Evolutionary conservation across 2,888 invertebrate genomes (phyloP), one percentile per base, ranked within the genome.

Genomic region (Leptogaster cylindrica): DNA sequence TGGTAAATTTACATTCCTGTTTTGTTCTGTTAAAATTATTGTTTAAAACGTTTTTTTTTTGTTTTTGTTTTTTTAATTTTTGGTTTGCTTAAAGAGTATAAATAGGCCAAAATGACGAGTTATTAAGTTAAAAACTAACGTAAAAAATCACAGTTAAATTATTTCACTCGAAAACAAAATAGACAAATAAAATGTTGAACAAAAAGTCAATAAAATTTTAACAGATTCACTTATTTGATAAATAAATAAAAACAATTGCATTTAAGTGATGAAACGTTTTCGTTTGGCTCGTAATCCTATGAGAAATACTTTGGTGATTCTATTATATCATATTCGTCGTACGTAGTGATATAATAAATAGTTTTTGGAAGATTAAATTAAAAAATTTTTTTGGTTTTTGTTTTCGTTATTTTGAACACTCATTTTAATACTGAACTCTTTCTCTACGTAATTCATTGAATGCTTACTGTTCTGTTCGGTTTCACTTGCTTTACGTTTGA

Each of bases 401-500:
- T 31, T n/a, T 46, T 46, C 14, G 6, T 8, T 20, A 33, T 14
- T 52, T 52, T 52, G 52, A 52, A 52, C 52, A 52, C 52, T 52
- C 52, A 52, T 51, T 44, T n/a, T 52, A 52, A 52, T 52, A 52
- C 52, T 52, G 52, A 52, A 52, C 16, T 52, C 31, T 27, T 52
- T 23, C 33, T 31, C 23, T 14, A 18, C 28, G 31, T 31, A 18
- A 33, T 52, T 28, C 3, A 28, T 52, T 31, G 33, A 7, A 36
- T 7, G 52, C 52, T 31, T 20, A 18, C 50, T 16, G 2, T 10
- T 31, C 10, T n/a, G n/a, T n/a, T 46, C 23, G 44, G 25, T n/a
- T 2, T 46, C 46, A 25, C 23, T n/a, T 46, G n/a, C 46, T 20
- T 25, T 25, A 52, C 31, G 31, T 33, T 52, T 52, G 33, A 52